Conservation (phyloP, 2,888 invertebrate genomes). For the Hoplodrina blanda region DNA sequence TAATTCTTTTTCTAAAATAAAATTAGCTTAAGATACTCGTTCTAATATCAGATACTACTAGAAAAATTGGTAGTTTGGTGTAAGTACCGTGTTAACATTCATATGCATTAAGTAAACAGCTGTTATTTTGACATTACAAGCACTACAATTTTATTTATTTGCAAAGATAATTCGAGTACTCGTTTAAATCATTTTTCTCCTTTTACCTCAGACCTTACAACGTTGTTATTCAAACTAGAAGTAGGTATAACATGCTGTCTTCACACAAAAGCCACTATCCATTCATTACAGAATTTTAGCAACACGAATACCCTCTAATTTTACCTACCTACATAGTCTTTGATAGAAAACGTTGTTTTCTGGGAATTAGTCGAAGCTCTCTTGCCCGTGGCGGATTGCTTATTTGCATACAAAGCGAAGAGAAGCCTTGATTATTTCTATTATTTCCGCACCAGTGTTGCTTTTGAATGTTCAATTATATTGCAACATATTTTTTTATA, state of each 20-base stretch:
- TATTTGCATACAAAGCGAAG: slow-evolving; percentile 83
- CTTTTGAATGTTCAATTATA: slow-evolving; percentile 62
- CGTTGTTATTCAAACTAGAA: no score
- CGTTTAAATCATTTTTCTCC: no score
- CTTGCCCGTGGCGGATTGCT: slow-evolving; percentile 75
- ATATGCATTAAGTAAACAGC: no score
- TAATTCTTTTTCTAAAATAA: no score
- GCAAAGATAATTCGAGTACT: no score
- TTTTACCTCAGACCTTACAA: no score
- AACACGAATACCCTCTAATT: slow-evolving; percentile 26
- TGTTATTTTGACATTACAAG: no score
- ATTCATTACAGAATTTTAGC: neutral
- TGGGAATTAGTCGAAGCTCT: slow-evolving; percentile 79
- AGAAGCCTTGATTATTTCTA: slow-evolving; percentile 80
- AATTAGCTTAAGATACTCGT: no score
- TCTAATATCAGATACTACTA: no score
- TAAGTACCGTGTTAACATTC: no score
- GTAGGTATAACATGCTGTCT: neutral
- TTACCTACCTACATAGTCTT: slow-evolving; percentile 63
- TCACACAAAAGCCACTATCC: neutral
- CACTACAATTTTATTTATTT: no score
- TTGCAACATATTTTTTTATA: slow-evolving; percentile 63
- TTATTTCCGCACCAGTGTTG: slow-evolving; percentile 72
- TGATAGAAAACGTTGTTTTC: slow-evolving; percentile 79
- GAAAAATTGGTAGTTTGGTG: no score